Evolutionary conservation across 64 coral and sea anemone species (phyloP).

Genomic region (Stichodactyla helianthus): DNA sequence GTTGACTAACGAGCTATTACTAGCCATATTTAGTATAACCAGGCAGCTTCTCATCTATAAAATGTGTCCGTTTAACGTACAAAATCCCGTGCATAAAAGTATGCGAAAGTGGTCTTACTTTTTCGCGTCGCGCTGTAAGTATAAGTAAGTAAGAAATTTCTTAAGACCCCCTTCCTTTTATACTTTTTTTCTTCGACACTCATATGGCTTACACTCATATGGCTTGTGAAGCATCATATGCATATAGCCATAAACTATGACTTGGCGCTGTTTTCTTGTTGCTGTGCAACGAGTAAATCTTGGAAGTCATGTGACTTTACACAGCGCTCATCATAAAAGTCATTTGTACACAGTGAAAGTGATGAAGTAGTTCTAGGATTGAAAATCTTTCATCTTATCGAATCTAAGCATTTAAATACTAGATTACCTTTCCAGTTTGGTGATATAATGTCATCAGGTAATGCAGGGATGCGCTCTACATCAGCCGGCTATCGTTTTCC

Average conservation of each 20-base stretch:
- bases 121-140: no score
- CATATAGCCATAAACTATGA: background rate
- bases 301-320: constrained; percentile 46
- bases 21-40: no score
- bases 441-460: constrained; percentile 10
- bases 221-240: background rate
- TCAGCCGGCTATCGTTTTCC: constrained; percentile 73
- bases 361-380: background rate
- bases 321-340: background rate
- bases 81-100: no score
- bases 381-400: background rate
- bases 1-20: no score
- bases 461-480: constrained; percentile 45
- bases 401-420: background rate
- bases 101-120: no score
- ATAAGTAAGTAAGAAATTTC: no score
- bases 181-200: no score
- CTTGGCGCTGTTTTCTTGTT: constrained; percentile 40
- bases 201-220: no score
- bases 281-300: constrained; percentile 36
- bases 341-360: background rate
- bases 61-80: no score
- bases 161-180: no score
- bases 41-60: no score
- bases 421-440: background rate